Conservation (phyloP, 53 echinoderm and acorn worm species). For the Apostichopus leukothele region DNA sequence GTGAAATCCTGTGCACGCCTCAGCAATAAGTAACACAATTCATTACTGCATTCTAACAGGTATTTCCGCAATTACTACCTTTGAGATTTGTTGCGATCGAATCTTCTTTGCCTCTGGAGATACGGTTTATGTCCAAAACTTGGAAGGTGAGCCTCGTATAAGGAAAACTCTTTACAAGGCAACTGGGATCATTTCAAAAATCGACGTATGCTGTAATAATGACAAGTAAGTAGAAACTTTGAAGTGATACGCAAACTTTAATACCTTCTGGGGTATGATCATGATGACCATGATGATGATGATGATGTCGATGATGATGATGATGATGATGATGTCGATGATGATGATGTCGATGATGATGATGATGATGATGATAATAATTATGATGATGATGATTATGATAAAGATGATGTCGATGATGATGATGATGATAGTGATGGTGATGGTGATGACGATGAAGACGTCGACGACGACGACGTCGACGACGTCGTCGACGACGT, state of each 20-base stretch:
- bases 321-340: too few relatives aligned
- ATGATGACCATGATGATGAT: conserved; percentile 5
- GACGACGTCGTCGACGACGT: too few relatives aligned
- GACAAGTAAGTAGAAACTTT: not conserved
- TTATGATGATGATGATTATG: too few relatives aligned
- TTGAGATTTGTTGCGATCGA: not conserved
- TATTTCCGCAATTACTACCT: not conserved
- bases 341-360: too few relatives aligned
- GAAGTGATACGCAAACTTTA: not conserved
- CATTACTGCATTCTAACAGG: not conserved
- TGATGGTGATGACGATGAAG: too few relatives aligned
- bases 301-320: not conserved
- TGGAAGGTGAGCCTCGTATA: not conserved
- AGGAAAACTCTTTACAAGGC: not conserved
- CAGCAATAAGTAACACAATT: not conserved
- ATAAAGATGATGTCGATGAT: too few relatives aligned
- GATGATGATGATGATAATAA: too few relatives aligned
- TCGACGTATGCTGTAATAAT: not conserved
- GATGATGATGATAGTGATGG: too few relatives aligned
- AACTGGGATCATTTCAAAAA: not conserved
- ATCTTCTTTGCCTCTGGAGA: not conserved
- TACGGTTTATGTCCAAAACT: not conserved
- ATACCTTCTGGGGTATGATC: too few relatives aligned
- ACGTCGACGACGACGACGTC: fast-evolving
- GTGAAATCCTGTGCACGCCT: too few relatives aligned